Evolutionary conservation across 2,113 vertebrate genomes (phyloP), one percentile per base, ranked within the genome.

Genomic region (Oncorhynchus clarkii): DNA sequence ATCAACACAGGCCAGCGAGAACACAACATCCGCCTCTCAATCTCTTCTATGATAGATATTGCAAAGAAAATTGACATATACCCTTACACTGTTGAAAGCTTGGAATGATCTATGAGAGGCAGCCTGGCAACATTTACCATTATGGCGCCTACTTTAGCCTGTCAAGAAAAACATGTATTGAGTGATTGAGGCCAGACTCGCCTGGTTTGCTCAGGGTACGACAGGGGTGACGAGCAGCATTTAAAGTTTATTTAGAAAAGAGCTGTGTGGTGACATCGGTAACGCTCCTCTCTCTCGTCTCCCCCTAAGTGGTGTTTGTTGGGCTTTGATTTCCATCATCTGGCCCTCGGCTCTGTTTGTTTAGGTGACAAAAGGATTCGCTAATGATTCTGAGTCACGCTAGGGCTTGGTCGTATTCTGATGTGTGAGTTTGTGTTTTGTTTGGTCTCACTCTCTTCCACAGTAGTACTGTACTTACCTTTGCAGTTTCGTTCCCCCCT

Each of bases 241-340:
- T 51, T 31, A 49, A 27, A 66, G 73, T 83, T 81, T 74, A 80
- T 81, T 81, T 76, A 65, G 54, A 84, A 83, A 73, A 78, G 79
- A 75, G 54, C n/a, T 71, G 64, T 54, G 69, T 14, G 66, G 60
- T 69, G 79, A 85, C 79, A 75, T 82, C 77, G 78, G 20, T 64
- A 18, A 22, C 69, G 22, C 20, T 67, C 5, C 11, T 64, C 20
- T 59, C 57, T 67, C 26, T 29, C 26, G 49, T 18, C 51, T 54
- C 51, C 51, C 51, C 5, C 39, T 1, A 73, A 29, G n/a, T 22
- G 57, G 29, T 72, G 70, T 80, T 64, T 64, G 20, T 68, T 73
- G 6, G 71, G 75, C 54, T 82, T 79, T 70, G 22, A 57, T 74
- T 78, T 74, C 75, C 49, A 67, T 27, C 29, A 13, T 74, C 24